A percentile compares a stretch with the other conserved stretches of the same genome.
Evolutionary conservation across 2,888 invertebrate genomes (phyloP).

Genomic region (Mythimna ferrago): DNA sequence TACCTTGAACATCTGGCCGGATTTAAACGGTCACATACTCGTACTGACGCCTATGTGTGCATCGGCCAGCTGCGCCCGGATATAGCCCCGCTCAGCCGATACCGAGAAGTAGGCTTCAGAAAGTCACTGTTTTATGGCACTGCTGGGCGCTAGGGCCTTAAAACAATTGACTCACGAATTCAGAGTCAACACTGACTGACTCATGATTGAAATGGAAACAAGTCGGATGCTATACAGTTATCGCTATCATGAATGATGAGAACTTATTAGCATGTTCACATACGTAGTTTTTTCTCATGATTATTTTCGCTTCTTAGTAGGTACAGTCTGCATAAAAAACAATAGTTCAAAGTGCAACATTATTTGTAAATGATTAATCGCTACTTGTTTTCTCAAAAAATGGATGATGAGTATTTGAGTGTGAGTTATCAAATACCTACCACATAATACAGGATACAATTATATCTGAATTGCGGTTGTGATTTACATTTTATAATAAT

Average conservation of each 20-base stretch:
- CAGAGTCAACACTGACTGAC: constrained; percentile 24
- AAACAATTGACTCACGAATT: constrained; percentile 4
- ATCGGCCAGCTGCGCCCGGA: too few relatives aligned
- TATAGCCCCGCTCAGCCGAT: too few relatives aligned
- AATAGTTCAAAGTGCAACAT: neutral
- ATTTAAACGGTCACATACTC: too few relatives aligned
- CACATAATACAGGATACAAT: constrained; percentile 5
- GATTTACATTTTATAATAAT: neutral
- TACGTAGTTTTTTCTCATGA: neutral
- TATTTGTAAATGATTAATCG: neutral
- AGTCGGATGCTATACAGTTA: constrained; percentile 3
- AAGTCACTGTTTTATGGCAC: too few relatives aligned
- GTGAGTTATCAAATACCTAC: too few relatives aligned
- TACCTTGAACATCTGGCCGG: too few relatives aligned
- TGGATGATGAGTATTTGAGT: too few relatives aligned
- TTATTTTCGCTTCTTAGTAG: neutral
- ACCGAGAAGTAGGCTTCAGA: too few relatives aligned
- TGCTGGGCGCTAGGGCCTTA: too few relatives aligned
- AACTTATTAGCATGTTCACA: constrained; percentile 27
- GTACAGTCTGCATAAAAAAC: constrained; percentile 12
- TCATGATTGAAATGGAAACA: constrained; percentile 4
- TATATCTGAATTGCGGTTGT: neutral
- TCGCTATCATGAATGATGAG: constrained; percentile 29
- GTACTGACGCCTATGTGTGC: too few relatives aligned
- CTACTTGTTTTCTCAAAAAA: neutral